Base-by-base conservation (phyloP, 2,888 invertebrate species). In the Eristalis tenax region DNA sequence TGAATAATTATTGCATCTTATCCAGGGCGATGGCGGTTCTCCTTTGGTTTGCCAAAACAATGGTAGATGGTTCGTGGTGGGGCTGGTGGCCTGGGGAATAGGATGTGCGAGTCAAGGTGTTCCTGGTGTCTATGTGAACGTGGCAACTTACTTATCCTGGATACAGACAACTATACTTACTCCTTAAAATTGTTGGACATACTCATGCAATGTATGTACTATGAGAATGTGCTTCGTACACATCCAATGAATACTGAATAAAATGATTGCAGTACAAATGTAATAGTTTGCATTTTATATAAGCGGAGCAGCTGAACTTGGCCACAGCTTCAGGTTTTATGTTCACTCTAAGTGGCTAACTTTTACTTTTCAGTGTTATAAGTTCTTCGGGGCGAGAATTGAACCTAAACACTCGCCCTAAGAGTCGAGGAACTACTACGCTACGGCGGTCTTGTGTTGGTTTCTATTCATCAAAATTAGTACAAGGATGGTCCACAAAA, bases 111-210 rank as follows among this genome's bases (percentile, higher is more conserved):
- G 93, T 88, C 92, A 94, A 0, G 95, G 95, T 80, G 95, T 97
- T 6, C 96, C 97, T 0, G 97, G 96, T 0, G 97, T 96, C 23
- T 97, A 97, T 90, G 96, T 96, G 28, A 96, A 96, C 90, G 94
- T 97, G 1, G 95, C 95, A 6, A 95, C 94, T 28, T 95, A 95
- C 88, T 90, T 95, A 65, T 93, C 95, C 4, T 97, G 96, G 96
- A 96, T 96, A 92, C 94, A 95, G 89, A 93, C 91, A 2, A 91
- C 91, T 10, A 65, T 89, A 23, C 70, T 68, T 15, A 78, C 80
- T 0, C 64, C 83, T 8, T 88, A 70, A 26, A 50, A 8, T 4
- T 2, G 1, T 18, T 8, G 6, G 50, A 18, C 1, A 50, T 50
- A 4, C n/a, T 50, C 1, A 50, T 4, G 50, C 4, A 50, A 18